Conservation (phyloP, 2,888 invertebrate species). For the Ophion costatus region DNA sequence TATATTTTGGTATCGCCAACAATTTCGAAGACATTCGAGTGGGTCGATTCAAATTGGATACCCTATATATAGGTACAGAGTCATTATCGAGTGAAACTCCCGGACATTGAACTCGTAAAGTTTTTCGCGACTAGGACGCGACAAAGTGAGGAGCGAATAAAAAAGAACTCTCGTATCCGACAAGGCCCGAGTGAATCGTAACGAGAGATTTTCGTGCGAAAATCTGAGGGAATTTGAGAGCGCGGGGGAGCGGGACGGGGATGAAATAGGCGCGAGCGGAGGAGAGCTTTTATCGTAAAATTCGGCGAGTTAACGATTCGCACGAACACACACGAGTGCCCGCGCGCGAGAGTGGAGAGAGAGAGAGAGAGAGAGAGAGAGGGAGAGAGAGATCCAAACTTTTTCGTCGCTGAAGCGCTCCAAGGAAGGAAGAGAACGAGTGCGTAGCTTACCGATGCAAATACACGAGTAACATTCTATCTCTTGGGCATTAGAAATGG, state of each 20-base stretch:
- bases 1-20: too few species aligned
- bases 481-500: neutral
- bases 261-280: slow-evolving; percentile 58
- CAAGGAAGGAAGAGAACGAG: neutral
- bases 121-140: slow-evolving; percentile 5
- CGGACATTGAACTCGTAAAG: slow-evolving; percentile 29
- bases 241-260: neutral
- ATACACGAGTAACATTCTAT: neutral
- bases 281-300: slow-evolving; percentile 75
- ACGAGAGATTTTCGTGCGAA: slow-evolving; percentile 22
- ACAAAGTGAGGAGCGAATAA: slow-evolving; percentile 1
- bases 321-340: neutral
- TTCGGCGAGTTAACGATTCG: slow-evolving; percentile 73
- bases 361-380: slow-evolving; percentile 9
- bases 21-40: neutral
- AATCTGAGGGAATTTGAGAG: slow-evolving; percentile 20
- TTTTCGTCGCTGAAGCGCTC: neutral
- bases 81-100: neutral
- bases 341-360: neutral
- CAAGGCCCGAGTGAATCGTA: slow-evolving; percentile 24
- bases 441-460: neutral
- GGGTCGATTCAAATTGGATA: neutral
- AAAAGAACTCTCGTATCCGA: slow-evolving; percentile 17
- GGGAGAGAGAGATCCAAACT: neutral
- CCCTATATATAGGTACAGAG: neutral